These are phyloP conservation scores for Harpagus bidentatus DNA, from an alignment of 2,113 vertebrate genomes.

Conservation along the genomic window DNA sequence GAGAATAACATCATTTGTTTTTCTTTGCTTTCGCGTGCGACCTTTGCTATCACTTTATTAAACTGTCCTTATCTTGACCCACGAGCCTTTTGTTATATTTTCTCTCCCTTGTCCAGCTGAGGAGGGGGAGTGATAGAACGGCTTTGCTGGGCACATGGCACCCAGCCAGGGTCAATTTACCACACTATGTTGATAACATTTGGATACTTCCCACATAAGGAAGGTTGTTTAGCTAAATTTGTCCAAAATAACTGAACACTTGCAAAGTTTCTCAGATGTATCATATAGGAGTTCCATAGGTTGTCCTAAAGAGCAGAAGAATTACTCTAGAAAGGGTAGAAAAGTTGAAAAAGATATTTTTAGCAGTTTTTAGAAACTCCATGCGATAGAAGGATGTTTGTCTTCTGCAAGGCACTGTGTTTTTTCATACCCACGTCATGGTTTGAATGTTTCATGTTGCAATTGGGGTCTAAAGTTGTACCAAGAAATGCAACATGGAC, in stretches of 20 bases:
- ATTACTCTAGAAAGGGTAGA: neutral
- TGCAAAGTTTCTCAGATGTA: neutral
- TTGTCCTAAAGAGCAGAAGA: neutral
- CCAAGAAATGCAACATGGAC: neutral
- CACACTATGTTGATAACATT: neutral
- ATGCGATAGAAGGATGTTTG: neutral
- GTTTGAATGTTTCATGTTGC: neutral
- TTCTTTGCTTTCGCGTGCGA: too few species aligned
- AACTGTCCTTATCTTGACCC: too few species aligned
- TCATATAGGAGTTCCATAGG: neutral
- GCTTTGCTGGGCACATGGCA: too few species aligned
- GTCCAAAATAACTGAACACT: neutral
- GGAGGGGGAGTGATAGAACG: too few species aligned
- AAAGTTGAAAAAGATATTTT: neutral
- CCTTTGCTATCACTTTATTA: too few species aligned
- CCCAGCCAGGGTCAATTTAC: too few species aligned
- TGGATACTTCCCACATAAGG: neutral
- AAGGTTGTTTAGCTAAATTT: neutral
- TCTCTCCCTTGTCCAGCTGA: too few species aligned
- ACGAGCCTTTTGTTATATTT: too few species aligned
- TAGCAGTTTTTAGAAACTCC: neutral
- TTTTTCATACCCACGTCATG: neutral
- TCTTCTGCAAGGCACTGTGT: neutral
- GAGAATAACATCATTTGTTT: too few species aligned
- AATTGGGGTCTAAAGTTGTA: neutral